These are phyloP conservation scores for Siderastrea siderea DNA, from an alignment of 92 coral and sea anemone genomes.

Conservation along the genomic window DNA sequence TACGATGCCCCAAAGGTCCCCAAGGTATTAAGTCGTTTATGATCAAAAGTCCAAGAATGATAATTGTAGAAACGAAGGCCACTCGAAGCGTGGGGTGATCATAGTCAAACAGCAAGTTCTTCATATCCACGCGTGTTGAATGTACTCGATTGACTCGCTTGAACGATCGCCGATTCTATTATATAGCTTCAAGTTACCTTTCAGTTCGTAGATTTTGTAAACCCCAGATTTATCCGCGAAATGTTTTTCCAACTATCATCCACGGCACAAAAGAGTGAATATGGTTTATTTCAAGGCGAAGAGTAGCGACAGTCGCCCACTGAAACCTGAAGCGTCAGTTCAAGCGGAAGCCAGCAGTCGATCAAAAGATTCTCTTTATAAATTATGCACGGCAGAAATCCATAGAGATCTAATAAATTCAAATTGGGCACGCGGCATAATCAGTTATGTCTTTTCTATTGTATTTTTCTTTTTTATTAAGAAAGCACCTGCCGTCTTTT, in stretches of 20 bases:
- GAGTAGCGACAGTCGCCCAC: neutral
- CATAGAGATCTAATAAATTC: neutral
- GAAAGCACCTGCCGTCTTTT: too few relatives aligned
- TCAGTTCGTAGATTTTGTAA: too few relatives aligned
- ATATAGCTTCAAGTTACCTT: neutral
- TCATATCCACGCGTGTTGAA: neutral
- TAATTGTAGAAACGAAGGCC: conserved; percentile 68
- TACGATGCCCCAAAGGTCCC: conserved; percentile 60
- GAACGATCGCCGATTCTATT: neutral
- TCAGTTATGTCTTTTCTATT: too few relatives aligned
- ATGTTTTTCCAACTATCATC: too few relatives aligned
- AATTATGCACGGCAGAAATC: conserved; percentile 21
- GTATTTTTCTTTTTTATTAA: too few relatives aligned
- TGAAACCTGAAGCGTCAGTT: too few relatives aligned
- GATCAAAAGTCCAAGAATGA: conserved; percentile 69
- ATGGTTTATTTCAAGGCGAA: neutral
- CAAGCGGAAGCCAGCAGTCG: neutral
- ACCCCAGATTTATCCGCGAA: neutral
- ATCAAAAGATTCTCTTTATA: neutral
- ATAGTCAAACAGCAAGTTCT: conserved; percentile 52
- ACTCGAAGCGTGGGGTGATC: conserved; percentile 77
- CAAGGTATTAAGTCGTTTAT: conserved; percentile 75
- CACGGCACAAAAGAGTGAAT: neutral
- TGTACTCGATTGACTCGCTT: neutral
- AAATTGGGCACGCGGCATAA: too few relatives aligned